These are phyloP conservation scores for Verasper variegatus DNA, from an alignment of 2,113 vertebrate genomes.

Conservation along the genomic window DNA sequence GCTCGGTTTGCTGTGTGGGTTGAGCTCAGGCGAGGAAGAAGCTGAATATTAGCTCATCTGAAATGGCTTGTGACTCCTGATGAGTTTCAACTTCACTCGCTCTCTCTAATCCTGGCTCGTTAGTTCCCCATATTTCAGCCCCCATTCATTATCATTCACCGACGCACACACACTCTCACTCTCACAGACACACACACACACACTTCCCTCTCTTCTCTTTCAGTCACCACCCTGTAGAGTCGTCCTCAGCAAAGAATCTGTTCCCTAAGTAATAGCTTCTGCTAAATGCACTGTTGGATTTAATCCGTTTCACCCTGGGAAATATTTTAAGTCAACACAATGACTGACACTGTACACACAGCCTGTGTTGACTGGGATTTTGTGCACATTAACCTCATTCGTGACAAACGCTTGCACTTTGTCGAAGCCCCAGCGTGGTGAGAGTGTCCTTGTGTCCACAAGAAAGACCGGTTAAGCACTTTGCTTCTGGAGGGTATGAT, in stretches of 20 bases:
- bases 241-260: constrained; percentile 54
- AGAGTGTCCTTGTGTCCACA: constrained; percentile 41
- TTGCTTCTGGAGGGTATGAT: too few relatives aligned
- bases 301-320: constrained; percentile 75
- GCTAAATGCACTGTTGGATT: constrained; percentile 58
- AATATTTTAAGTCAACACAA: constrained; percentile 72
- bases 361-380: constrained; percentile 63
- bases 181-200: not conserved
- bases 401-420: constrained; percentile 44
- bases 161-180: not conserved
- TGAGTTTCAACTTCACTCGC: constrained; percentile 50
- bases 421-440: constrained; percentile 6
- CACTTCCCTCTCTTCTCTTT: constrained; percentile 9
- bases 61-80: constrained; percentile 59
- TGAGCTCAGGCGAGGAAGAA: constrained; percentile 42
- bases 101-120: constrained; percentile 41
- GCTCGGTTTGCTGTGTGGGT: constrained; percentile 62
- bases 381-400: constrained; percentile 54
- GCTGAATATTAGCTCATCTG: constrained; percentile 57
- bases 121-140: constrained; percentile 53
- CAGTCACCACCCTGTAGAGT: constrained; percentile 58
- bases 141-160: constrained; percentile 51
- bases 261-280: constrained; percentile 67
- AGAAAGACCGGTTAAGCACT: constrained; percentile 33
- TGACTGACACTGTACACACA: constrained; percentile 73